Percentiles rank a stretch among this genome's conserved stretches.
phyloP scores from a whole-genome alignment of 53 echinoderm and acorn worm genomes.

The Echinometra lucunter region DNA sequence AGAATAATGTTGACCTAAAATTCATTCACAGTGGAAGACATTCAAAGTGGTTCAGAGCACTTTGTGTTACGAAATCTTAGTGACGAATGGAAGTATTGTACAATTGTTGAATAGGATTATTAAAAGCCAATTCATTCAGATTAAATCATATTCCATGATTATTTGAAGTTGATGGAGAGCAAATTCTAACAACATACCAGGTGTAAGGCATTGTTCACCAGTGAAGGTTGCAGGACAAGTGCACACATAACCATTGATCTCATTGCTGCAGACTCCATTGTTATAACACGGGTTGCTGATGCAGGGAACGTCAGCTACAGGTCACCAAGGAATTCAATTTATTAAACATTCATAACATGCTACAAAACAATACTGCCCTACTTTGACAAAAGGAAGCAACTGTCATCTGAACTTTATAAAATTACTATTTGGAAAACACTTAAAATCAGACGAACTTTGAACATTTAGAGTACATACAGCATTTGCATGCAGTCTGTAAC shows the following conservation, averaged over 20 bases:
- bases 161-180: neutral
- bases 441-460: too few species aligned
- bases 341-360: neutral
- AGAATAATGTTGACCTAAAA: neutral
- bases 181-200: slow-evolving; percentile 49
- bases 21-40: neutral
- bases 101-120: neutral
- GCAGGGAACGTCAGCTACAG: slow-evolving; percentile 60
- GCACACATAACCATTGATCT: slow-evolving; percentile 32
- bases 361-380: too few species aligned
- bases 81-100: neutral
- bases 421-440: too few species aligned
- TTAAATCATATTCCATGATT: neutral
- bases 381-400: too few species aligned
- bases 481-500: too few species aligned
- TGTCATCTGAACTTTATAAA: too few species aligned
- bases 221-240: slow-evolving; percentile 30
- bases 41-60: neutral
- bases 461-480: too few species aligned
- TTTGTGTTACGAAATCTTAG: neutral
- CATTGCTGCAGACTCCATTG: slow-evolving; percentile 56
- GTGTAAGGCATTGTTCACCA: slow-evolving; percentile 23
- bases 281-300: slow-evolving; percentile 70
- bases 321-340: neutral
- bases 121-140: neutral